Evolutionary conservation across 2,888 invertebrate genomes (phyloP).

Genomic region (Arctia plantaginis): DNA sequence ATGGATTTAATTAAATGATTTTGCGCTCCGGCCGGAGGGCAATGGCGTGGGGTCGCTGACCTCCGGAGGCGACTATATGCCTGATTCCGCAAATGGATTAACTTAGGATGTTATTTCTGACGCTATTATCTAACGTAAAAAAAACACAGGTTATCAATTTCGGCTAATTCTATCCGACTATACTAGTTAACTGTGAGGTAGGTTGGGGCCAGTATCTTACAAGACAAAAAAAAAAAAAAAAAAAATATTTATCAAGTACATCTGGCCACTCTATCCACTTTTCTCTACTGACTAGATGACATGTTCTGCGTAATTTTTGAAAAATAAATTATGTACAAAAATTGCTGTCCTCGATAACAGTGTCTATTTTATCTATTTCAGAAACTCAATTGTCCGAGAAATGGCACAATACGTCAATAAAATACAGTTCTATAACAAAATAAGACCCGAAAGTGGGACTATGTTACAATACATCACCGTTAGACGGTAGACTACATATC

Average conservation of each 20-base stretch:
- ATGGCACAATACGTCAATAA: not conserved
- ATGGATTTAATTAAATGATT: too few species aligned
- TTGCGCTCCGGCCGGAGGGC: too few species aligned
- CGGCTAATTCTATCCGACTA: too few species aligned
- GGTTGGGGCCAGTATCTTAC: not conserved
- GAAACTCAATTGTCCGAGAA: not conserved
- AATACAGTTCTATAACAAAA: constrained; percentile 5
- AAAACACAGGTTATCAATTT: too few species aligned
- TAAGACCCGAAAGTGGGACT: constrained; percentile 11
- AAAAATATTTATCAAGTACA: too few species aligned
- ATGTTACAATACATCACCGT: constrained; percentile 11
- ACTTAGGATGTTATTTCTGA: too few species aligned
- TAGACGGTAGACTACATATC: constrained; percentile 6
- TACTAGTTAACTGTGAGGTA: not conserved
- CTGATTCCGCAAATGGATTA: too few species aligned
- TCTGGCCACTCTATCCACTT: not conserved
- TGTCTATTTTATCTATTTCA: not conserved
- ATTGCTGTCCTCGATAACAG: not conserved
- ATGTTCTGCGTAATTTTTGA: too few species aligned
- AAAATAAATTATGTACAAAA: not conserved
- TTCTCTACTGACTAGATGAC: not conserved
- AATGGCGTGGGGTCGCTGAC: too few species aligned
- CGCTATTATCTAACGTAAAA: too few species aligned
- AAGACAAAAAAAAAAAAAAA: too few species aligned
- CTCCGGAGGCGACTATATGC: too few species aligned